phyloP scores from a whole-genome alignment of 2,888 invertebrate species.

The Eilema caniola region DNA sequence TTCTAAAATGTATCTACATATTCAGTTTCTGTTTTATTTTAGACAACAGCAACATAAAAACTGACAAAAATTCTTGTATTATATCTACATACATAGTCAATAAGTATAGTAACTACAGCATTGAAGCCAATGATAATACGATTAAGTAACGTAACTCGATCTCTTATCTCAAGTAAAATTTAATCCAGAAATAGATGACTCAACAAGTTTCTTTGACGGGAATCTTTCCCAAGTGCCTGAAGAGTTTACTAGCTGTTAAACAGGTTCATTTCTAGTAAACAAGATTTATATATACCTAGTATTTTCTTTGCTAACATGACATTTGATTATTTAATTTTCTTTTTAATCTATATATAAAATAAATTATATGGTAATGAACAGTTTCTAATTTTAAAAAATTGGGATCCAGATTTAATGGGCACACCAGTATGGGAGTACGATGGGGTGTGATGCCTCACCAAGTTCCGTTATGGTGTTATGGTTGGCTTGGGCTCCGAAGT shows the following conservation, averaged over 20 bases:
- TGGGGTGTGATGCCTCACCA: too few relatives aligned
- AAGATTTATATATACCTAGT: neutral
- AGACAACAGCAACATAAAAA: neutral
- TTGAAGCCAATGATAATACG: constrained; percentile 14
- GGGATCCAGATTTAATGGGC: too few relatives aligned
- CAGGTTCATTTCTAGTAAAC: neutral
- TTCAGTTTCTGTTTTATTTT: neutral
- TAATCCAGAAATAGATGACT: constrained; percentile 25
- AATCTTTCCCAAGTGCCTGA: constrained; percentile 11
- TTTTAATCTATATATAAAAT: too few relatives aligned
- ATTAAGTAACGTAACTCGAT: constrained; percentile 28
- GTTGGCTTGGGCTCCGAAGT: too few relatives aligned
- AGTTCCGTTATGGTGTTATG: too few relatives aligned
- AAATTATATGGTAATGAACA: too few relatives aligned
- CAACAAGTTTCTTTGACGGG: constrained; percentile 29
- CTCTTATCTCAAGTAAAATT: constrained; percentile 30
- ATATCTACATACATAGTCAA: too few relatives aligned
- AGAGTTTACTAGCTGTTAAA: neutral
- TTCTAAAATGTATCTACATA: neutral
- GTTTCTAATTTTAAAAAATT: too few relatives aligned
- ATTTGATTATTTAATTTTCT: too few relatives aligned
- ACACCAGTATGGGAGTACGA: too few relatives aligned
- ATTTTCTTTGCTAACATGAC: too few relatives aligned
- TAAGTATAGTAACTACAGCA: constrained; percentile 4
- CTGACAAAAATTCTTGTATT: neutral